Base-by-base conservation (phyloP, 2,888 invertebrate species). In the Agonopterix arenella region DNA sequence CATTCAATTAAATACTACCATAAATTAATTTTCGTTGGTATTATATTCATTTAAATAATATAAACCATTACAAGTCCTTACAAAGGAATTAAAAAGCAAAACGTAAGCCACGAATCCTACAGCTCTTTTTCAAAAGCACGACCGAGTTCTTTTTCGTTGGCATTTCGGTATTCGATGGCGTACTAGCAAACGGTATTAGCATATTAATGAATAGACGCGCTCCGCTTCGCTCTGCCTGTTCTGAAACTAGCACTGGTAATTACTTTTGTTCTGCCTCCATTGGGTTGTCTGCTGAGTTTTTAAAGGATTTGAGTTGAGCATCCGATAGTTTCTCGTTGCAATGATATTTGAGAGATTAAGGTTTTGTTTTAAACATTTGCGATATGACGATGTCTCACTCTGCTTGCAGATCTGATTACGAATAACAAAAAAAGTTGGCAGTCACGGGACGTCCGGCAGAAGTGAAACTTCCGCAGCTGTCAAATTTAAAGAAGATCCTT, bases 121-220 rank as follows among this genome's bases (percentile, higher is more conserved):
- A n/a, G 16, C 43, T 16, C 43, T 46, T 41, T 48, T 47, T 44
- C 36, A 45, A 51, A 47, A 51, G 45, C 36, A 8, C 28, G 1
- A 36, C 13, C 37, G 8, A 28, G 47, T 28, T 45, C 47, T 45
- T 41, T 45, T 36, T 37, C 36, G 47, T 47, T 42, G 11, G 41
- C 42, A 47, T 47, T 48, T 46, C 68, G 62, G 67, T 69, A 74
- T 77, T 76, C 76, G 73, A 75, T 68, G 70, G 68, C 64, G 61
- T 66, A 57, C 62, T 55, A 42, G 57, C 60, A 65, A 64, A 73
- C 73, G 53, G 67, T 68, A 81, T 83, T 83, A 77, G 80, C 83
- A 83, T 83, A 82, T 80, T 82, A 81, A 82, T 81, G 81, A 80
- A 75, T 68, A 63, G 54, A 64, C 57, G 57, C 50, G 54, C 54